Percentiles rank a stretch among this genome's conserved stretches.
Evolutionary conservation across 1,140 invertebrate species (phyloP).

Genomic region (Coptotermes formosanus): DNA sequence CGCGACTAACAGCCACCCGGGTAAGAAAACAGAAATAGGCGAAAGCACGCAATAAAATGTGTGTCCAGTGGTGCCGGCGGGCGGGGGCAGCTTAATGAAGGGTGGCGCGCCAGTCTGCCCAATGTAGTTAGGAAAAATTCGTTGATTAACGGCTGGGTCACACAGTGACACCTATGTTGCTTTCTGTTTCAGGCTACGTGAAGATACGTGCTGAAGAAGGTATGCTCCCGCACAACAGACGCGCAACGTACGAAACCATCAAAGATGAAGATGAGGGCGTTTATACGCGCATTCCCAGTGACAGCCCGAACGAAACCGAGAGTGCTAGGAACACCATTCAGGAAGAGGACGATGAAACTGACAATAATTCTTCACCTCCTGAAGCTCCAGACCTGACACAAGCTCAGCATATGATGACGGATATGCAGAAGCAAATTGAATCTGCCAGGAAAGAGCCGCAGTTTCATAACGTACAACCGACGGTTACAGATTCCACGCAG

Average conservation of each 20-base stretch:
- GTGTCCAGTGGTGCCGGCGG: too few species aligned
- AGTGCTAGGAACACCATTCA: not conserved
- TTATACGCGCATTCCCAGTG: not conserved
- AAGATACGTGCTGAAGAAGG: constrained; percentile 43
- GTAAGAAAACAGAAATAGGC: not conserved
- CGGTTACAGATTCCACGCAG: too few species aligned
- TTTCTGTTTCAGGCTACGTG: constrained; percentile 51
- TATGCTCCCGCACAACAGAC: not conserved
- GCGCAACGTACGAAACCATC: constrained; percentile 9
- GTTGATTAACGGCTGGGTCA: too few species aligned
- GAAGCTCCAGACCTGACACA: not conserved
- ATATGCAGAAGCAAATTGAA: too few species aligned
- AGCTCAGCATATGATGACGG: not conserved
- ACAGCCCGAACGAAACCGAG: not conserved
- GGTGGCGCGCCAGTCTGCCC: too few species aligned
- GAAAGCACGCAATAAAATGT: too few species aligned
- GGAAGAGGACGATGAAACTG: not conserved
- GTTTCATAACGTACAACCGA: too few species aligned
- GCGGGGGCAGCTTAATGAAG: too few species aligned
- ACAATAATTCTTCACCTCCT: not conserved
- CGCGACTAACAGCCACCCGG: not conserved
- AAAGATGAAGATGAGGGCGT: not conserved
- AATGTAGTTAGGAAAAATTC: too few species aligned
- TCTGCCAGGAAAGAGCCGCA: too few species aligned
- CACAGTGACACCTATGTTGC: too few species aligned